Evolutionary conservation across 37 sponge, comb jelly and placozoan species (phyloP).

Genomic region (Mnemiopsis leidyi): DNA sequence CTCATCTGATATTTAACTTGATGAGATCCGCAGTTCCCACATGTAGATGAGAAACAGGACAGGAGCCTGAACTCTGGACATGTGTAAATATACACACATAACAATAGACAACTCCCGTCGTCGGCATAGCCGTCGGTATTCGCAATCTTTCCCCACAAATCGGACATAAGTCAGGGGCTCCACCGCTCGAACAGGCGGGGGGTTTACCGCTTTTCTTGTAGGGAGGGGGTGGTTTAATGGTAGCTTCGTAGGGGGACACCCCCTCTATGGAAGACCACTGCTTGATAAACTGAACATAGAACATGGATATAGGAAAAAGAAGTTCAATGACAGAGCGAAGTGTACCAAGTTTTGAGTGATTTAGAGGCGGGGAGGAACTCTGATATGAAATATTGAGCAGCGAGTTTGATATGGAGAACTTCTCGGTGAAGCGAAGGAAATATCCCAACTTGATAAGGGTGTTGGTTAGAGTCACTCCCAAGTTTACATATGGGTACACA

Average conservation of each 20-base stretch:
- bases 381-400: neutral
- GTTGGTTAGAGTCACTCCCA: neutral
- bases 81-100: conserved; percentile 30
- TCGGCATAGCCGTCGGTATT: conserved; percentile 1
- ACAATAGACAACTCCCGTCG: conserved; percentile 21
- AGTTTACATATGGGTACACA: conserved; percentile 8
- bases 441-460: neutral
- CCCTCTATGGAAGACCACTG: conserved; percentile 9
- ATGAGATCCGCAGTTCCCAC: neutral
- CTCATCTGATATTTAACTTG: conserved; percentile 8
- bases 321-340: neutral
- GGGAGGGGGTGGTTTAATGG: conserved; percentile 6
- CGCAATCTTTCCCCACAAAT: neutral
- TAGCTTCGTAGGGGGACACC: conserved; percentile 41
- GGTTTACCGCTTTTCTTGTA: neutral
- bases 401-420: neutral
- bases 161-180: neutral
- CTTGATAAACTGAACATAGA: conserved; percentile 42
- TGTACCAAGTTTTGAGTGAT: neutral
- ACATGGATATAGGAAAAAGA: neutral
- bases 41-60: conserved; percentile 2
- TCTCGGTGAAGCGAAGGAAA: neutral
- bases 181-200: neutral
- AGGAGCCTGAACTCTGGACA: neutral
- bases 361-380: neutral